Evolutionary conservation across 2,797 vertebrate species (phyloP), one percentile per base, ranked within the genome.

Genomic region (Enteromius afrohamiltoni): DNA sequence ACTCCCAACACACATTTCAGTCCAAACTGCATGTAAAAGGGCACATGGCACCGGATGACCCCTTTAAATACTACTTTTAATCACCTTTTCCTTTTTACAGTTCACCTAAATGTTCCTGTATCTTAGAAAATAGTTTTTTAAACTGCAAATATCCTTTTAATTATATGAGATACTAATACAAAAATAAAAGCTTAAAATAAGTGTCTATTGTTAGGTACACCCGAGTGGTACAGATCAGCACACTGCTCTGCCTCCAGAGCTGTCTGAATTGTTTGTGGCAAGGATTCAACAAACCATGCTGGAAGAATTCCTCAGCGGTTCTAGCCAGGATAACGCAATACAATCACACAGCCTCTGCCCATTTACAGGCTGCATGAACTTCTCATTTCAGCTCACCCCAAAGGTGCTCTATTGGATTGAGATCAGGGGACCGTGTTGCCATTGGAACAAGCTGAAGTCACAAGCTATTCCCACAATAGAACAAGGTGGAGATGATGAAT

Each of bases 381-480:
- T 67, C 77, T 1, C 21, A 3, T 23, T 68, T 40, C 45, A 68
- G 53, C 29, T 37, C 62, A 64, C 62, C 29, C 62, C 62, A 64
- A 64, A 17, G 68, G 6, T 49, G 70, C 58, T 64, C 10, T 47
- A 53, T 10, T 82, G 80, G 58, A 53, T 29, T 19, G 70, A 65
- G 80, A 75, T 73, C 70, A 73, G 80, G 45, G 14, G n/a, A 49
- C 58, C 9, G 58, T 82, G 80, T 75, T 64, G 14, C 70, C 80
- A 64, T 7, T 74, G 42, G 29, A 82, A 49, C 58, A 65, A 65
- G 31, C 80, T 53, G 14, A 65, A 82, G 69, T 74, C 69, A 8
- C 70, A 26, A 40, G 80, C 70, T 82, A 26, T 65, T 75, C 80
- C 60, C 70, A 75, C 80, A 82, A 82, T 65, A 75, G 80, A 65